A percentile compares a stretch with the other conserved stretches of the same genome.
phyloP scores from a whole-genome alignment of 2,113 vertebrate genomes.

The Xerus inauris region DNA sequence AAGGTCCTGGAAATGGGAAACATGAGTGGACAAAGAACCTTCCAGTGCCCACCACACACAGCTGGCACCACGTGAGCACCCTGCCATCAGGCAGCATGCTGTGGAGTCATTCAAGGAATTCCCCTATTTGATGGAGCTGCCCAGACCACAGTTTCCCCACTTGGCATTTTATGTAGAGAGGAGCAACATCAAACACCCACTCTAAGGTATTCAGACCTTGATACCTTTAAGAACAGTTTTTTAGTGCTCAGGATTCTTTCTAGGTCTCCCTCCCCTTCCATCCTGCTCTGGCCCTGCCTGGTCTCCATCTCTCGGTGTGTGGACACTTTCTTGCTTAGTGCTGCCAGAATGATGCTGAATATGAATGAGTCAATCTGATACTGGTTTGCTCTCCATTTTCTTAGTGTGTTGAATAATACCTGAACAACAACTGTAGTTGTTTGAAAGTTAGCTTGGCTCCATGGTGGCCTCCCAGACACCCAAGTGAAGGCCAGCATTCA shows the following conservation, averaged over 20 bases:
- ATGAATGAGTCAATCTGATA: neutral
- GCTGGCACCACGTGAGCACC: neutral
- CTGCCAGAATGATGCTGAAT: neutral
- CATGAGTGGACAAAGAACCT: rapidly evolving
- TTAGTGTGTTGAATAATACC: neutral
- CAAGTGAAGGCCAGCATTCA: neutral
- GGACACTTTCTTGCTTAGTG: neutral
- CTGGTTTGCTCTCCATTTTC: neutral
- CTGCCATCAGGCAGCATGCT: neutral
- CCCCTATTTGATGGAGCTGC: neutral
- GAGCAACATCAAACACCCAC: neutral
- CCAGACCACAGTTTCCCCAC: rapidly evolving
- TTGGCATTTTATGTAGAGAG: neutral
- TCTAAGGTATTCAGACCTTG: neutral
- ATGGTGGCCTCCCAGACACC: neutral
- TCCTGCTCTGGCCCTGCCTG: too few species aligned
- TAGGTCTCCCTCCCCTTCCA: neutral
- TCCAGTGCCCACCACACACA: rapidly evolving
- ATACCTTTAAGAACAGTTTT: neutral
- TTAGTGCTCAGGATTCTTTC: neutral
- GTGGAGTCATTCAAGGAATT: too few species aligned
- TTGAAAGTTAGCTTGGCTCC: neutral
- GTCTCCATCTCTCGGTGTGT: neutral
- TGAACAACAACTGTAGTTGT: neutral
- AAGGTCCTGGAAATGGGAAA: neutral